These are phyloP conservation scores for Danaus chrysippus DNA, from an alignment of 2,888 invertebrate species.

Conservation along the genomic window DNA sequence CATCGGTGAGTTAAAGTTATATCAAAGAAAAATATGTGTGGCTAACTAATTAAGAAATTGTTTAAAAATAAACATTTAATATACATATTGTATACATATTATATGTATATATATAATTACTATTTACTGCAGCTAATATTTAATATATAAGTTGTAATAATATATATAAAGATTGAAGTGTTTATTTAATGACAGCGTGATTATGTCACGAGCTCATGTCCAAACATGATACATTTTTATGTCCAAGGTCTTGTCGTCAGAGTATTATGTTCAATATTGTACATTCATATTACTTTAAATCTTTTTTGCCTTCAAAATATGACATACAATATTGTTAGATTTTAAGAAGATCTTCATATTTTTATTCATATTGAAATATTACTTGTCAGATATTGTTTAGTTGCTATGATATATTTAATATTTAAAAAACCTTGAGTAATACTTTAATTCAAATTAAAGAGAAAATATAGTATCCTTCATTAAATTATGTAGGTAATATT, in stretches of 20 bases:
- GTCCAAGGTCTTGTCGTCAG: conserved; percentile 6
- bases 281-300: background rate
- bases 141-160: background rate
- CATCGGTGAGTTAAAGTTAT: conserved; percentile 70
- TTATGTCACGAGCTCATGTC: background rate
- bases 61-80: background rate
- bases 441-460: too few relatives aligned
- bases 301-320: background rate
- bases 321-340: background rate
- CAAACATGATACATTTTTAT: background rate
- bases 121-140: background rate
- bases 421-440: too few relatives aligned
- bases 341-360: too few relatives aligned
- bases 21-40: background rate
- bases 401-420: too few relatives aligned
- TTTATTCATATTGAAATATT: too few relatives aligned
- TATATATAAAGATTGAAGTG: too few relatives aligned
- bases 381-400: too few relatives aligned
- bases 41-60: background rate
- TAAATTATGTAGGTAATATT: too few relatives aligned
- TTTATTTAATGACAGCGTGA: too few relatives aligned
- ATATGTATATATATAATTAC: background rate
- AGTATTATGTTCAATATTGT: background rate
- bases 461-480: too few relatives aligned
- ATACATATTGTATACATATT: background rate